Conservation (phyloP, 1,140 invertebrate species). For the Cheumatopsyche charites region DNA sequence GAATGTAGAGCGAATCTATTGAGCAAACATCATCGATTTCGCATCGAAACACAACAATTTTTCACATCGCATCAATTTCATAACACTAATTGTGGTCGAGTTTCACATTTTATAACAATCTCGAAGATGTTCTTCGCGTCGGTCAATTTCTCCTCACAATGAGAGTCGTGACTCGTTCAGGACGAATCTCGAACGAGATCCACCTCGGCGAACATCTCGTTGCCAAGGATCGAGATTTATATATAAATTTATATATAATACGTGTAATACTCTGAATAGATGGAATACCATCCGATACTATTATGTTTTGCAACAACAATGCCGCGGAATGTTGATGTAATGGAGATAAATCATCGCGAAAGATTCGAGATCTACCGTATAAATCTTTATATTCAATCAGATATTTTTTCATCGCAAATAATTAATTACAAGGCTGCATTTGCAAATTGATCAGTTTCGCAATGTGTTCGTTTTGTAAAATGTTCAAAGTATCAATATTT, state of each 20-base stretch:
- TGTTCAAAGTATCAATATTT: too few relatives aligned
- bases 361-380: too few relatives aligned
- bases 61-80: not conserved
- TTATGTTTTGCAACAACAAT: constrained; percentile 1
- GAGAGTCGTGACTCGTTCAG: constrained; percentile 14
- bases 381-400: too few relatives aligned
- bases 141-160: constrained; percentile 4
- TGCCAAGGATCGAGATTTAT: not conserved
- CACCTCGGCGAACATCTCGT: not conserved
- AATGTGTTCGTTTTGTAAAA: too few relatives aligned
- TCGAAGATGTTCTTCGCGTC: not conserved
- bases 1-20: too few relatives aligned
- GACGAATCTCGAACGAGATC: constrained; percentile 26
- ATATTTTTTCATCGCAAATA: too few relatives aligned
- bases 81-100: not conserved
- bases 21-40: too few relatives aligned
- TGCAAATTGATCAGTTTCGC: too few relatives aligned
- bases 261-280: too few relatives aligned
- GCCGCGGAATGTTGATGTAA: not conserved
- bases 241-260: too few relatives aligned
- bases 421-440: too few relatives aligned
- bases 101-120: not conserved
- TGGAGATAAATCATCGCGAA: too few relatives aligned
- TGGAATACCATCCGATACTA: not conserved
- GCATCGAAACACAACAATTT: not conserved